Evolutionary conservation across 2,113 vertebrate genomes (phyloP).

Genomic region (Paramormyrops kingsleyae): DNA sequence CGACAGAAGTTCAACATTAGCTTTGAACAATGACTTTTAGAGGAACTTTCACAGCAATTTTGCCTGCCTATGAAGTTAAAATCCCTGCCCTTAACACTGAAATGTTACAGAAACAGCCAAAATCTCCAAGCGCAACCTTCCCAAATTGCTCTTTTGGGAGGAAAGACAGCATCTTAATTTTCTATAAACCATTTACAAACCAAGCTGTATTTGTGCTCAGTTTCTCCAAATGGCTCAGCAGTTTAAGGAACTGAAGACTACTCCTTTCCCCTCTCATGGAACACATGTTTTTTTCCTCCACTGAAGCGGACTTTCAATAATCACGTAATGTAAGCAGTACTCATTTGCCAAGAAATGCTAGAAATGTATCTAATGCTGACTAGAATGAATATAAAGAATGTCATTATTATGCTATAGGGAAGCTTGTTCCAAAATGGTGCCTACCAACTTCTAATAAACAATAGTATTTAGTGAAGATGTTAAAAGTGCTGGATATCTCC

Average conservation of each 20-base stretch:
- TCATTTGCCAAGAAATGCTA: not conserved
- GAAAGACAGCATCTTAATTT: not conserved
- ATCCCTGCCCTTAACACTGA: not conserved
- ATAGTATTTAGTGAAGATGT: not conserved
- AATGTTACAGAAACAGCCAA: not conserved
- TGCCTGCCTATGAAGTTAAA: not conserved
- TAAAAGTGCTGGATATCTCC: not conserved
- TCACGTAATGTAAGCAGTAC: not conserved
- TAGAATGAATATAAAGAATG: not conserved
- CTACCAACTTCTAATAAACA: not conserved
- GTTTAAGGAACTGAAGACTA: not conserved
- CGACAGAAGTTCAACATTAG: not conserved
- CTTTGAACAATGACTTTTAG: not conserved
- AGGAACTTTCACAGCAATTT: not conserved
- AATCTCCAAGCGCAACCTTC: not conserved
- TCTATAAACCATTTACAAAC: not conserved
- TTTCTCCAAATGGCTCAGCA: not conserved
- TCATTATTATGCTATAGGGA: not conserved
- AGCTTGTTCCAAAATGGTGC: not conserved
- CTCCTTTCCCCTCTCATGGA: not conserved
- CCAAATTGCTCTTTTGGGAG: not conserved
- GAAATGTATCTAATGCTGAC: not conserved
- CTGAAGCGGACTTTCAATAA: not conserved
- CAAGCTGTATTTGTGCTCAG: not conserved
- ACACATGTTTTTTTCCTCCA: not conserved